Evolutionary conservation across 2,888 invertebrate species (phyloP).

Genomic region (Adineta ricciae): DNA sequence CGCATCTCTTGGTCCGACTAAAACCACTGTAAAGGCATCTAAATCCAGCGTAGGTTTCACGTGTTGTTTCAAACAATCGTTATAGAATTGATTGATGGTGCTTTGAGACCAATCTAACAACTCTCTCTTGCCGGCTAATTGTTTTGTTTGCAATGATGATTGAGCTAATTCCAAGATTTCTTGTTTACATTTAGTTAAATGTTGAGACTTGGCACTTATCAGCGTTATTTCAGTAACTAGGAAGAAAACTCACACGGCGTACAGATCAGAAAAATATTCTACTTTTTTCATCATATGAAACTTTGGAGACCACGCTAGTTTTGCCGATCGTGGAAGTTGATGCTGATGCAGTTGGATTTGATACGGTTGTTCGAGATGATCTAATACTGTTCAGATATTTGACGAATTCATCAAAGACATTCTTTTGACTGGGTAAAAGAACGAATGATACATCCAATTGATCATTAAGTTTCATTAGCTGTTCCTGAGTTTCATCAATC

Average conservation of each 20-base stretch:
- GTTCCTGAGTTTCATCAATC: not conserved
- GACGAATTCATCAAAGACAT: not conserved
- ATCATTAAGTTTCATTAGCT: not conserved
- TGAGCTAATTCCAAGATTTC: not conserved
- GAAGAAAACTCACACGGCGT: not conserved
- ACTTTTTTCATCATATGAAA: not conserved
- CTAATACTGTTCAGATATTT: not conserved
- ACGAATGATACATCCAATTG: not conserved
- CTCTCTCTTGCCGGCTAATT: not conserved
- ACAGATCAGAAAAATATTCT: not conserved
- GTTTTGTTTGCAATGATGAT: not conserved
- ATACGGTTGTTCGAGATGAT: not conserved
- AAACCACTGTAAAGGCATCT: not conserved
- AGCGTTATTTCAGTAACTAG: not conserved
- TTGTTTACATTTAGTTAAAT: not conserved
- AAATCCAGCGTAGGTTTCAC: not conserved
- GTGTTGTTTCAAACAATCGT: not conserved
- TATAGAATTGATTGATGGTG: not conserved
- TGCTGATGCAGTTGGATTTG: too few relatives aligned
- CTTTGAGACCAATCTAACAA: not conserved
- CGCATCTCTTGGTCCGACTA: not conserved
- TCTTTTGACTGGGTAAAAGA: not conserved
- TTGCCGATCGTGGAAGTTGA: too few relatives aligned
- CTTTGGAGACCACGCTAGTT: not conserved
- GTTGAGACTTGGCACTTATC: not conserved